Evolutionary conservation across 53 echinoderm and acorn worm species (phyloP).

Genomic region (Mesocentrotus franciscanus): DNA sequence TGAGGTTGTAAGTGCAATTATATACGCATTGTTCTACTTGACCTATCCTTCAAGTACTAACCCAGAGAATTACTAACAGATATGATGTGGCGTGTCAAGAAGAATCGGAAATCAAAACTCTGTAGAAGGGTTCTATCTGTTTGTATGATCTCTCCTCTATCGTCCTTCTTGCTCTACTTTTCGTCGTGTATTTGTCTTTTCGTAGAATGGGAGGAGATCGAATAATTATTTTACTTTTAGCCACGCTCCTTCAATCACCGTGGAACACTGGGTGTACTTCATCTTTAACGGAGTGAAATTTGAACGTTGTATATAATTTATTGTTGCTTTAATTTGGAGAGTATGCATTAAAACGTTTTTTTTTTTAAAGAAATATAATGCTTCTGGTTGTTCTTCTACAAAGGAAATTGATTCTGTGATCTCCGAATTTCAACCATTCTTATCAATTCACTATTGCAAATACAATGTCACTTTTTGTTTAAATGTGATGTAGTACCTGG

Average conservation of each 20-base stretch:
- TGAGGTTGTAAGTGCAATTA: background rate
- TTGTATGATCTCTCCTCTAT: background rate
- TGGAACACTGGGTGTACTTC: too few species aligned
- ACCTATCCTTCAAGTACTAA: conserved; percentile 12
- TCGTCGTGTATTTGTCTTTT: background rate
- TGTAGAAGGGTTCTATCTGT: conserved; percentile 1
- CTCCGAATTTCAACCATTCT: background rate
- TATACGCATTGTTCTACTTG: conserved; percentile 26
- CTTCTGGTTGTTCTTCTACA: background rate
- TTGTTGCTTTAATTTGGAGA: too few species aligned
- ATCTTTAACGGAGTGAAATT: too few species aligned
- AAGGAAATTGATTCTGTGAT: background rate
- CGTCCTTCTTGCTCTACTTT: background rate
- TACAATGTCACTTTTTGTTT: background rate
- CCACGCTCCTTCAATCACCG: background rate
- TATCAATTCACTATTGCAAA: background rate
- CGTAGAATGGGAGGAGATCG: background rate
- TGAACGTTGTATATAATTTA: too few species aligned
- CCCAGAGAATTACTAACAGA: conserved; percentile 24
- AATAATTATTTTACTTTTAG: background rate
- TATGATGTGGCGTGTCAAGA: conserved; percentile 4
- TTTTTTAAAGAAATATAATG: too few species aligned
- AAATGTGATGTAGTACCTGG: background rate
- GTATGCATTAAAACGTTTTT: too few species aligned
- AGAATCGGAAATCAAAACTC: background rate